Base-by-base conservation (phyloP, 2,888 invertebrate genomes). In the Acanthosepion esculentum region DNA sequence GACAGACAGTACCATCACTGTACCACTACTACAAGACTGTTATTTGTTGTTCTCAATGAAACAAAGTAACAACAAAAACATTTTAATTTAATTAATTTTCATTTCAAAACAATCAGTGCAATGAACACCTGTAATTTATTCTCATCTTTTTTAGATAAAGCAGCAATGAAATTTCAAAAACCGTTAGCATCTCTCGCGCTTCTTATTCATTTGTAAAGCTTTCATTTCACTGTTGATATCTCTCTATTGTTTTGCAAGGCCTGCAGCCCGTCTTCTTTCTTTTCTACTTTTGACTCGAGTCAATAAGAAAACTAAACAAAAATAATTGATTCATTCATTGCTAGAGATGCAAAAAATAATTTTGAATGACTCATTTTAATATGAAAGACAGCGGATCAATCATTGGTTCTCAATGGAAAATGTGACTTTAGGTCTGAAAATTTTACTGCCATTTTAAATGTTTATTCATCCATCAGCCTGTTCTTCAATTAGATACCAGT, bases 121-220 rank as follows among this genome's bases (percentile, higher is more conserved):
- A 78, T 78, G 78, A 78, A 78, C 78, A 78, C 78, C 78, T 78
- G 78, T 78, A 78, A 78, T 78, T 78, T 78, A 78, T 78, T 78
- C 78, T n/a, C 78, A 33, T n/a, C 15, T n/a, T 78, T 41, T 78
- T 78, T 33, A n/a, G n/a, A 78, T 78, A 78, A 78, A n/a, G 33
- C n/a, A 78, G n/a, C n/a, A 78, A 78, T 78, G n/a, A 78, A 78
- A 78, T 78, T 55, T 15, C 15, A 78, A 78, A 29, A 78, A 78
- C 20, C n/a, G 33, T n/a, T n/a, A 78, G 78, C 78, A 78, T 78
- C 78, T 78, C n/a, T 78, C n/a, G n/a, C 33, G 78, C 78, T 78
- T n/a, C 78, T 78, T 78, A 78, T 78, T 78, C 78, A 78, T 78
- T n/a, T n/a, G 33, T n/a, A 78, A 33, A 78, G 33, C n/a, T 78